Evolutionary conservation across 2,797 vertebrate species (phyloP).

Genomic region (Buceros bicornis): DNA sequence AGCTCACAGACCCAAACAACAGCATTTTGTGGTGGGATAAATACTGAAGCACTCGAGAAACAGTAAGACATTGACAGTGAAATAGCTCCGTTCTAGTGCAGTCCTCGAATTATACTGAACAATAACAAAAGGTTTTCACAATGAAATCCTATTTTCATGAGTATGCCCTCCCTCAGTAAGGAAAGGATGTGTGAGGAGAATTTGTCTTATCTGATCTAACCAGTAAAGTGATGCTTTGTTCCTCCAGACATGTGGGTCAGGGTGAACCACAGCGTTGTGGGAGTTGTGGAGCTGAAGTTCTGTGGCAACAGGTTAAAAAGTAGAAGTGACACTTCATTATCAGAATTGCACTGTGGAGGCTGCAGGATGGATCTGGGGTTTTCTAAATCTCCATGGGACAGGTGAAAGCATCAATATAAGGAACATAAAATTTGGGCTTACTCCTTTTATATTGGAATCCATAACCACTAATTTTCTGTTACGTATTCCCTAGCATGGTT

Average conservation of each 20-base stretch:
- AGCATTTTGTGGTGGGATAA: conserved; percentile 59
- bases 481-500: accelerated
- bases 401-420: background rate
- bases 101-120: conserved; percentile 1
- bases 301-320: background rate
- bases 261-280: background rate
- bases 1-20: conserved; percentile 51
- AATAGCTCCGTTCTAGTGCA: conserved; percentile 43
- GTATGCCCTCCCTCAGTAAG: background rate
- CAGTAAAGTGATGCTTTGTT: conserved; percentile 15
- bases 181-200: background rate
- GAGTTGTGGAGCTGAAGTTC: background rate
- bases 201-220: background rate
- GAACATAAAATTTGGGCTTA: background rate
- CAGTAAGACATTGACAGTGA: conserved; percentile 51
- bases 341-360: background rate
- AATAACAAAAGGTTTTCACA: conserved; percentile 15
- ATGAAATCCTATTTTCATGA: background rate
- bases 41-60: conserved; percentile 62
- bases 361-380: background rate
- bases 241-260: conserved; percentile 6
- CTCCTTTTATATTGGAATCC: background rate
- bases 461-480: background rate
- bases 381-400: background rate
- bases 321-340: background rate